Evolutionary conservation across 2,888 invertebrate species (phyloP), one percentile per base, ranked within the genome.

Genomic region (Drosophila aldrichi): DNA sequence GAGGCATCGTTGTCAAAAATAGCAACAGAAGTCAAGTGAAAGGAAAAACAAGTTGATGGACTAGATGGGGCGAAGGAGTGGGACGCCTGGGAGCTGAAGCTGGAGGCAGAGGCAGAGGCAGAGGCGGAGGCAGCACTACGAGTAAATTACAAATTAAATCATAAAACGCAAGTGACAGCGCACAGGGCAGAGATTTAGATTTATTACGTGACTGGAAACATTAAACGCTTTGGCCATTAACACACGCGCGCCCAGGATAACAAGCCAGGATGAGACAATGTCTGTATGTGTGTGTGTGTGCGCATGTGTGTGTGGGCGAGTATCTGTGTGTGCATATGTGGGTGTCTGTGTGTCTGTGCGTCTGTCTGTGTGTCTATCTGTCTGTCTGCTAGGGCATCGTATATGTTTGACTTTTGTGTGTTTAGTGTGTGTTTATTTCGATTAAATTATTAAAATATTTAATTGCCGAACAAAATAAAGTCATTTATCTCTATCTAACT

Each of bases 111-210:
- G 29, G 6, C 20, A 3, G 6, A 25, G 25, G 25, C 25, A 1
- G 25, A 25, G 25, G 25, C 29, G 36, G n/a, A 10, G 49, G 59
- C 57, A 58, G 65, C 79, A 72, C 84, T 83, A 67, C 75, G 86
- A 86, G 88, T 88, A 86, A 86, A 86, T 86, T 86, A 86, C 85
- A 86, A 86, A 86, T 86, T 89, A 86, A 86, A 86, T 86, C 86
- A 86, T 86, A 86, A 86, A 86, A 88, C 86, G 85, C 90, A 86
- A 86, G 90, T 89, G 86, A 86, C 86, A 86, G 86, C 82, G 90
- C 82, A 74, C 82, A 88, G 89, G 79, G 88, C 81, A 86, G 82
- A 86, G 86, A 89, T 86, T 86, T 86, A 88, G 86, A 86, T 86
- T 86, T 86, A 86, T 86, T 86, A 86, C 86, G 86, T 86, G 86